These are phyloP conservation scores for Atta cephalotes DNA, from an alignment of 1,140 invertebrate genomes.

Conservation along the genomic window DNA sequence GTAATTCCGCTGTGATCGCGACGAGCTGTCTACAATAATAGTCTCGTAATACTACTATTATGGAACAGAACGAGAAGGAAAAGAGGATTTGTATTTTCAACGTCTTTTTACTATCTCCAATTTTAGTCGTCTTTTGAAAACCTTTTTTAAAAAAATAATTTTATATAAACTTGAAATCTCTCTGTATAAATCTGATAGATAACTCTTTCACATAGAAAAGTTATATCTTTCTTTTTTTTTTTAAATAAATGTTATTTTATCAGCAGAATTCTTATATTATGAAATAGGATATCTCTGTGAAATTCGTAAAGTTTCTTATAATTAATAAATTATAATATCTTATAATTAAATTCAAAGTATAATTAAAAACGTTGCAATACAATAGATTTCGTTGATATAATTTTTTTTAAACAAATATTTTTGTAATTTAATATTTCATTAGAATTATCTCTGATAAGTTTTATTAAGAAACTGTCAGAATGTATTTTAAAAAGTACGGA, in stretches of 20 bases:
- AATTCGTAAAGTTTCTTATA: background rate
- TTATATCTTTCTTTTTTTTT: background rate
- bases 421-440: background rate
- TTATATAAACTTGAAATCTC: slow-evolving; percentile 15
- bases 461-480: background rate
- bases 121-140: slow-evolving; percentile 25
- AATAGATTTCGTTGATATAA: background rate
- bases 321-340: slow-evolving; percentile 26
- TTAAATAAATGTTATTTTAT: slow-evolving; percentile 25
- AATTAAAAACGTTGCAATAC: slow-evolving; percentile 1
- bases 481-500: slow-evolving; percentile 5
- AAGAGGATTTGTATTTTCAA: slow-evolving; percentile 53
- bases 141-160: background rate
- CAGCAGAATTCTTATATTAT: slow-evolving; percentile 1
- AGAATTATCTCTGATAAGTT: background rate
- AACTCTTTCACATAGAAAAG: background rate
- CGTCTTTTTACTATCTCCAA: background rate
- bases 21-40: slow-evolving; percentile 21
- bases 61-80: background rate
- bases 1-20: slow-evolving; percentile 27
- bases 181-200: slow-evolving; percentile 10
- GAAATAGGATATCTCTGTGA: slow-evolving; percentile 21
- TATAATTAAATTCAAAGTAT: slow-evolving; percentile 18
- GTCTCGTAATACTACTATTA: background rate
- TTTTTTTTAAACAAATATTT: too few relatives aligned